Percentiles rank a stretch among this genome's conserved stretches.
phyloP scores from a whole-genome alignment of 2,113 vertebrate species.

The Falco punctatus region DNA sequence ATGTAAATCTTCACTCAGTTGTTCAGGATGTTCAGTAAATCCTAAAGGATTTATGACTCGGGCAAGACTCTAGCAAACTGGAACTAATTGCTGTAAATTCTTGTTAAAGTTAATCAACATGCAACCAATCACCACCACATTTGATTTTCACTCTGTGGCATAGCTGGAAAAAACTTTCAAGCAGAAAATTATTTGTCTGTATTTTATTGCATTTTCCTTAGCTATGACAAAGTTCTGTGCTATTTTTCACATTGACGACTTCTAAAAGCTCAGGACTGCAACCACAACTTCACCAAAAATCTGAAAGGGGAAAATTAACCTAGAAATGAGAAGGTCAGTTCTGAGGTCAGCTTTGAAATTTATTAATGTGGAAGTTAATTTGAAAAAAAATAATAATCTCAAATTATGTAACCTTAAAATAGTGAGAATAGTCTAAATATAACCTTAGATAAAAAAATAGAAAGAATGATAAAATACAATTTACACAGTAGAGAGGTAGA shows the following conservation, averaged over 20 bases:
- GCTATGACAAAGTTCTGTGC: neutral
- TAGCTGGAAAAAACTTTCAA: slow-evolving; percentile 6
- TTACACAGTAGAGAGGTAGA: neutral
- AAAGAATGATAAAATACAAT: neutral
- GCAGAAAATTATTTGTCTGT: neutral
- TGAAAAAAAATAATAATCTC: neutral
- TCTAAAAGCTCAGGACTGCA: neutral
- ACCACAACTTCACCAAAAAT: neutral
- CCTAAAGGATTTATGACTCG: slow-evolving; percentile 33
- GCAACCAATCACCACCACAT: neutral
- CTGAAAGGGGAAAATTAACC: neutral
- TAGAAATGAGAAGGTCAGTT: neutral
- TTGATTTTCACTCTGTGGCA: slow-evolving; percentile 4
- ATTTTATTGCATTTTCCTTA: slow-evolving; percentile 5
- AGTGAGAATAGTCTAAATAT: neutral
- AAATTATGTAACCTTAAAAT: neutral
- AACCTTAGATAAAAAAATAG: neutral
- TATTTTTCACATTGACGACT: neutral
- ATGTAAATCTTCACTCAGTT: neutral
- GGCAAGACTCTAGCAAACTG: neutral
- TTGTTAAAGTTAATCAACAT: neutral
- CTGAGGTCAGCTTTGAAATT: neutral
- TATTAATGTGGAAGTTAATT: neutral
- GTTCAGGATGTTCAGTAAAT: slow-evolving; percentile 15
- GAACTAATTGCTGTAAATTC: slow-evolving; percentile 42